Conservation (phyloP, 2,113 vertebrate species). For the Nycticorax nycticorax region DNA sequence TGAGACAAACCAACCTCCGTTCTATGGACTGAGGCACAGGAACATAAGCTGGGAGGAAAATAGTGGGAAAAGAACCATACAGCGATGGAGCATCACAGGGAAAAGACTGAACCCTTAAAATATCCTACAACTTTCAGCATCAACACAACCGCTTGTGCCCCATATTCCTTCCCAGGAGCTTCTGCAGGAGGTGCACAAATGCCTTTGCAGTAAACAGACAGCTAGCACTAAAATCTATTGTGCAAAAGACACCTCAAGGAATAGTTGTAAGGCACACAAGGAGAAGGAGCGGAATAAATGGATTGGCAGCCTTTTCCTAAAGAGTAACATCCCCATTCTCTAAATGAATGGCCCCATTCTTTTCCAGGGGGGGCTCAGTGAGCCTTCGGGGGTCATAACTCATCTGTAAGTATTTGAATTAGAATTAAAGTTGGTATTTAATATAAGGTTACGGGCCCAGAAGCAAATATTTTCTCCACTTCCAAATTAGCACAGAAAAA, state of each 20-base stretch:
- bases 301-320: not conserved
- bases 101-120: not conserved
- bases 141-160: not conserved
- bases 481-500: not conserved
- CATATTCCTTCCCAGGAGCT: not conserved
- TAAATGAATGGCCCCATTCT: not conserved
- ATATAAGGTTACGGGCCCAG: not conserved
- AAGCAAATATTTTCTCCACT: not conserved
- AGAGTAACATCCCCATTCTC: not conserved
- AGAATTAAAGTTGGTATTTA: not conserved
- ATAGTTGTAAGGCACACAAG: not conserved
- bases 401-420: not conserved
- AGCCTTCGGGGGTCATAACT: not conserved
- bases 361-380: not conserved
- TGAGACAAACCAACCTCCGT: not conserved
- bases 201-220: not conserved
- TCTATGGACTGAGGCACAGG: not conserved
- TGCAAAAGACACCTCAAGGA: not conserved
- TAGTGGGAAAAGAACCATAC: accelerated
- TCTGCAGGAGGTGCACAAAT: not conserved
- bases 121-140: not conserved
- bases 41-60: not conserved
- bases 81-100: not conserved
- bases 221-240: not conserved
- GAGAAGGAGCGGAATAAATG: not conserved